Base-by-base conservation (phyloP, 1,140 invertebrate species). In the Grapholita molesta region DNA sequence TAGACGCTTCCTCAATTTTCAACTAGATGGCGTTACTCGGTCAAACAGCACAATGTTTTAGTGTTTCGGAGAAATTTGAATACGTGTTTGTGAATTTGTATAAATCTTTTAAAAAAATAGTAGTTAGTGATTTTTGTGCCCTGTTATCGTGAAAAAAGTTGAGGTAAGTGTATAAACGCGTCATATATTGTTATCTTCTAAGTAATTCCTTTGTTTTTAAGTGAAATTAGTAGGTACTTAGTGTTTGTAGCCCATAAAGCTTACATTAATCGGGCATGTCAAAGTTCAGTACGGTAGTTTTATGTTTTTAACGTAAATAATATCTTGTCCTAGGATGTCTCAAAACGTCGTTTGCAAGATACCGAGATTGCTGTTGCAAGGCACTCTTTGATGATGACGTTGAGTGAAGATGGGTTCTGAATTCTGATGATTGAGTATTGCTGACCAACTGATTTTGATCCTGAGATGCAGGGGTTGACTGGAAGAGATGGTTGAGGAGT, bases 351-450 rank as follows among this genome's bases (percentile, higher is more conserved):
- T 71, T 64, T 73, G 66, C 21, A 24, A 35, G 69, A 70, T 24
- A 33, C 67, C 28, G 69, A 77, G 21, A 77, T 77, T 74, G 32
- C 35, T 32, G 23, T 21, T n/a, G n/a, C n/a, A n/a, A n/a, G 25
- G 32, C 38, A 35, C 70, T 73, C 9, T 52, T 71, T 38, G 15
- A 74, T 74, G 66, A 64, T 71, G 73, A 52, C 38, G 73, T 73
- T n/a, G n/a, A 79, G 75, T 69, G 75, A 79, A 61, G 73, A 77
- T 25, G 72, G 74, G 23, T 70, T 79, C n/a, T n/a, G 72, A 76
- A 70, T 74, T 71, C 42, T 24, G 77, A 76, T 55, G 72, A 79
- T 68, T n/a, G n/a, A 79, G 77, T 70, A 70, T 79, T 8, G 61
- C 64, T 7, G 74, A 79, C 61, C 74, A n/a, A n/a, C 71, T 48